phyloP scores from a whole-genome alignment of 2,888 invertebrate species.

The Mystacides longicornis region DNA sequence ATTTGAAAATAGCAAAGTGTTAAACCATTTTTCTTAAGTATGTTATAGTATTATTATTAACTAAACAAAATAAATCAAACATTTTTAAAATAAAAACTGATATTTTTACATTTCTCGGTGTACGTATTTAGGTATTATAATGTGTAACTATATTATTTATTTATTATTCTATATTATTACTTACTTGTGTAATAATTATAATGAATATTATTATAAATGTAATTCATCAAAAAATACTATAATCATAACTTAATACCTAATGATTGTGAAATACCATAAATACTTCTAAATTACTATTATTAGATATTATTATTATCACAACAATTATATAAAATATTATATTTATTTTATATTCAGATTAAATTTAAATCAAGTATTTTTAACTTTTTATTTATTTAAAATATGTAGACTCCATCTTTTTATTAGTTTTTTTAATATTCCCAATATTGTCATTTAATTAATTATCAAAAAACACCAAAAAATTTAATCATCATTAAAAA shows the following conservation, averaged over 20 bases:
- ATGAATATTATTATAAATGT: not conserved
- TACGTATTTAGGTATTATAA: slow-evolving; percentile 22
- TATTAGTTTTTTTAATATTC: not conserved
- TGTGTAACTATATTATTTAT: no score
- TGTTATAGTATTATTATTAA: not conserved
- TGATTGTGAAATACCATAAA: not conserved
- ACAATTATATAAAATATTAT: not conserved
- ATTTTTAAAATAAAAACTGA: slow-evolving; percentile 28
- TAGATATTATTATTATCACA: not conserved
- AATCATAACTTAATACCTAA: not conserved
- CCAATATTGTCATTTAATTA: not conserved
- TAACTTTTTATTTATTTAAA: no score
- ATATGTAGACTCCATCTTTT: not conserved
- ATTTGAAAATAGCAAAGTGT: no score
- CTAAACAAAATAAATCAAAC: not conserved
- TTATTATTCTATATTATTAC: not conserved
- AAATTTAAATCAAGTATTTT: not conserved
- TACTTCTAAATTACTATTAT: not conserved
- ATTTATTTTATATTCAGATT: slow-evolving; percentile 1
- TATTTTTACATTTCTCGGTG: slow-evolving; percentile 27
- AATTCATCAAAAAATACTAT: slow-evolving; percentile 4
- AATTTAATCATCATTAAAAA: not conserved
- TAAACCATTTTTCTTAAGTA: no score
- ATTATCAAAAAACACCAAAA: not conserved
- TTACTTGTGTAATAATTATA: not conserved